phyloP scores from a whole-genome alignment of 2,113 vertebrate genomes.

The Chionomys nivalis region DNA sequence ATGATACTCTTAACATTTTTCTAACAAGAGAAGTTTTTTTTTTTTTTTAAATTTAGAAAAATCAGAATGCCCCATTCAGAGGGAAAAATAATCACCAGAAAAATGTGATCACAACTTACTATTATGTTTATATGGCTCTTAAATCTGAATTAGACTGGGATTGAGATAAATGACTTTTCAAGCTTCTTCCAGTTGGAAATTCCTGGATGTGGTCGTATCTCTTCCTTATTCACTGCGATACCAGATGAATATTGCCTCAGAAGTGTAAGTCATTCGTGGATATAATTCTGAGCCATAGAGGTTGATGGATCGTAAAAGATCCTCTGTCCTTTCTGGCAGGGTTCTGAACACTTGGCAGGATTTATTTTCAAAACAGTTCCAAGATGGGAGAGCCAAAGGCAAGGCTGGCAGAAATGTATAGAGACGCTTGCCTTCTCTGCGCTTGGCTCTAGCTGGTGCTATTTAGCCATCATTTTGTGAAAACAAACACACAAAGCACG shows the following conservation, averaged over 20 bases:
- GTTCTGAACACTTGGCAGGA: conserved; percentile 45
- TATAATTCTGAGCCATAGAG: background rate
- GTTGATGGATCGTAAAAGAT: conserved; percentile 28
- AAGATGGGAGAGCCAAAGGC: conserved; percentile 5
- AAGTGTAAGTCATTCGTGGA: conserved; percentile 10
- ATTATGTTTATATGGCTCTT: background rate
- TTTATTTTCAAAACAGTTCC: conserved; percentile 31
- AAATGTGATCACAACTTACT: background rate
- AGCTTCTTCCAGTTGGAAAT: background rate
- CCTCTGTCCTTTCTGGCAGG: background rate
- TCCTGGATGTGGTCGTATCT: background rate
- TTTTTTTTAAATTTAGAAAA: conserved; percentile 15
- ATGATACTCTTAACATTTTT: background rate
- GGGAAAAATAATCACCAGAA: background rate
- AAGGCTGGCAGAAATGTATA: background rate
- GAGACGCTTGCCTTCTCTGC: conserved; percentile 31
- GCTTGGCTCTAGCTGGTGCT: conserved; percentile 34
- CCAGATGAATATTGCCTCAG: background rate
- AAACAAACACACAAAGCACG: conserved; percentile 37
- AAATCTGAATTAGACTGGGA: background rate
- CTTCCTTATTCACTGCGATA: background rate
- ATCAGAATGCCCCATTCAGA: conserved; percentile 6
- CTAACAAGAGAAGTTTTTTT: background rate
- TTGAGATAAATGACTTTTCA: conserved; percentile 13
- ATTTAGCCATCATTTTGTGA: conserved; percentile 35